Base-by-base conservation (phyloP, 2,888 invertebrate species). In the Marronus borbonicus region DNA sequence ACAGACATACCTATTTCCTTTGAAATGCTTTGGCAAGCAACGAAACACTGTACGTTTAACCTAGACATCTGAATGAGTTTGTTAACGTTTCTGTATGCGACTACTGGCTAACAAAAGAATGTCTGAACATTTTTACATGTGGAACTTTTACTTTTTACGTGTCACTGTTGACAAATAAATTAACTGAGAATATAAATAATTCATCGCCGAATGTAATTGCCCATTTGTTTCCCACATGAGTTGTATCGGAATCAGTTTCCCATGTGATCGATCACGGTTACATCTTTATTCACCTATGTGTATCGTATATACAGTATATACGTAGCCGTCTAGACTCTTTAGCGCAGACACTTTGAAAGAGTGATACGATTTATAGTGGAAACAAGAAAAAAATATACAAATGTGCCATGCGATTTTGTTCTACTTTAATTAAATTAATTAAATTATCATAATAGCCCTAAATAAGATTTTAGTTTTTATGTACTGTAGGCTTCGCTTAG, bases 21-120 rank as follows among this genome's bases (percentile, higher is more conserved):
- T 17, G 12, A 60, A 14, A 58, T 58, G 39, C 36, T 74, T 74
- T 74, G 28, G 44, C 60, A 39, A 60, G 24, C 24, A 49, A 74
- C 24, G 44, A 72, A 20, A n/a, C 10, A 24, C 44, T 62, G 24
- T 65, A 70, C 44, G 12, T 12, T 44, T 8, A 60, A 24, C 39
- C 14, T 44, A 60, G 60, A 60, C 58, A 39, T 74, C 44, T 44
- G 36, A 60, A 60, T 60, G 72, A 24, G 60, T 39, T 39, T 44
- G 60, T 60, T 74, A 60, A 74, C 60, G 55, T 55, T 31, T 65
- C 60, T 55, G 70, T 70, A 72, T 60, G 72, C 50, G 12, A 10
- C 28, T 1, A 20, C 49, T 49, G 49, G 20, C 44, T 24, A 17
- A 24, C 24, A 14, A 60, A 74, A 74, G 72, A 60, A 72, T 60